Evolutionary conservation across 2,113 vertebrate genomes (phyloP).

Genomic region (Prunella fulvescens): DNA sequence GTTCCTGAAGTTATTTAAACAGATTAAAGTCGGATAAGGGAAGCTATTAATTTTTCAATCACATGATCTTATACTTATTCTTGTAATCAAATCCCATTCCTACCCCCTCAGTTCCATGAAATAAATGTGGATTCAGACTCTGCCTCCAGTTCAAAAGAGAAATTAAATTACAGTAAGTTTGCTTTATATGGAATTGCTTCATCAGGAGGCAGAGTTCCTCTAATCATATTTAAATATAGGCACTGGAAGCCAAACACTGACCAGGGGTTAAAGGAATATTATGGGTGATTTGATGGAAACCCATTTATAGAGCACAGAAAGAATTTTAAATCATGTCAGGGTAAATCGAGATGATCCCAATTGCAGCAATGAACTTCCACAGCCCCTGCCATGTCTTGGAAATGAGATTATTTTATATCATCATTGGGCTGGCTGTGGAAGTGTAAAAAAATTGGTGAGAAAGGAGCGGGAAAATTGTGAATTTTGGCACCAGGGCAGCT

Average conservation of each 20-base stretch:
- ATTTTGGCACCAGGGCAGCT: not conserved
- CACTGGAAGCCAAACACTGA: constrained; percentile 29
- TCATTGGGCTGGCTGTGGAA: not conserved
- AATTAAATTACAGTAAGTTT: constrained; percentile 16
- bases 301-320: constrained; percentile 12
- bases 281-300: not conserved
- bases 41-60: constrained; percentile 62
- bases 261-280: constrained; percentile 35
- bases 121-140: constrained; percentile 9
- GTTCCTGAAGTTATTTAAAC: constrained; percentile 54
- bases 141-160: constrained; percentile 1
- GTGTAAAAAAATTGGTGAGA: not conserved
- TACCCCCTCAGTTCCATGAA: not conserved
- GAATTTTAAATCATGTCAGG: constrained; percentile 18
- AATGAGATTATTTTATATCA: not conserved
- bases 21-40: constrained; percentile 26
- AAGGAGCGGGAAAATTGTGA: not conserved
- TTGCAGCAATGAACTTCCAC: not conserved
- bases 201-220: constrained; percentile 7
- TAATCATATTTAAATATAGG: constrained; percentile 44
- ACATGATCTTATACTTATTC: constrained; percentile 8
- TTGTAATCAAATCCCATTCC: constrained; percentile 6
- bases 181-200: constrained; percentile 15
- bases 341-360: constrained; percentile 36
- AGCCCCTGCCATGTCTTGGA: not conserved